phyloP scores from a whole-genome alignment of 2,797 vertebrate species.

The Macrochelys suwanniensis region DNA sequence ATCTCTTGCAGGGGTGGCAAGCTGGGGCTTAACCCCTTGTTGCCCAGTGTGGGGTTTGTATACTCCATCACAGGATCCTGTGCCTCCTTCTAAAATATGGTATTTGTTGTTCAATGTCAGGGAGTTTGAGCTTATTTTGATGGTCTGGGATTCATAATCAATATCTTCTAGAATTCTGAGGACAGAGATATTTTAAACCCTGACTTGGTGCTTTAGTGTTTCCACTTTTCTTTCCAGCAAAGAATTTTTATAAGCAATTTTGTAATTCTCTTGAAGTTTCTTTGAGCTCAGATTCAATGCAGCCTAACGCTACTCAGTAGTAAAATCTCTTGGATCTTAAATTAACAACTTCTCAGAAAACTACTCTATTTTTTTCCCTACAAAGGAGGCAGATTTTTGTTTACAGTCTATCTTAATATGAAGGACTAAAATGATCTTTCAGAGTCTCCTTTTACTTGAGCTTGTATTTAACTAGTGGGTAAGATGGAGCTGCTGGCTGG shows the following conservation, averaged over 20 bases:
- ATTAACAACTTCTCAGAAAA: slow-evolving; percentile 27
- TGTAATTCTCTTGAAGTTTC: slow-evolving; percentile 11
- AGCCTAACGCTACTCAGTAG: not conserved
- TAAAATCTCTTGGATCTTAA: not conserved
- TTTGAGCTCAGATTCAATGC: not conserved
- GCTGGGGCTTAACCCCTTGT: not conserved
- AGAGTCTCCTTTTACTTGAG: not conserved
- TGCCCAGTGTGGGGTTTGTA: not conserved
- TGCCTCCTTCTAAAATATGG: not conserved
- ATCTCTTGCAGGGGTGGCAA: not conserved
- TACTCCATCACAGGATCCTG: not conserved
- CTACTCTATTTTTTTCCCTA: not conserved
- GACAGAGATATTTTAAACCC: not conserved
- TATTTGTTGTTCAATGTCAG: not conserved
- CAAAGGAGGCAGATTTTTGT: not conserved
- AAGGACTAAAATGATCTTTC: not conserved
- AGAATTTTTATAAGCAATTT: slow-evolving; percentile 9
- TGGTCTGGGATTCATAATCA: not conserved
- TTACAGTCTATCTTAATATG: not conserved
- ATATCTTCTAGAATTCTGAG: not conserved
- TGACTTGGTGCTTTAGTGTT: not conserved
- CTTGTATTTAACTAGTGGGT: not conserved
- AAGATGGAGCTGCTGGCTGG: not conserved
- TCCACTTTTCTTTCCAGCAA: not conserved
- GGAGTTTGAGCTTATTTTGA: not conserved